phyloP scores from a whole-genome alignment of 2,113 vertebrate genomes.

The Corythaixoides concolor region DNA sequence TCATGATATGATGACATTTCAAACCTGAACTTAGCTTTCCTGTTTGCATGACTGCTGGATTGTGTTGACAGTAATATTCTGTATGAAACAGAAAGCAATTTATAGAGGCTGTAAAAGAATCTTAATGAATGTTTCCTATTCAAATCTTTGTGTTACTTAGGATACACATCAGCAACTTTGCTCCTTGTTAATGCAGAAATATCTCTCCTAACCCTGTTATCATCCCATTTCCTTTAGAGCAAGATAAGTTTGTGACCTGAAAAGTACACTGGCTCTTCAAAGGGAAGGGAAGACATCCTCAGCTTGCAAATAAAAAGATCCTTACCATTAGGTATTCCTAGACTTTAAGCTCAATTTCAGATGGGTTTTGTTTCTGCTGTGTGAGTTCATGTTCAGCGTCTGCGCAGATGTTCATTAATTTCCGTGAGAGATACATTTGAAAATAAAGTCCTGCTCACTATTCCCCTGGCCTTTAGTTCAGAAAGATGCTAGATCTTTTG shows the following conservation, averaged over 20 bases:
- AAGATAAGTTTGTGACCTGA: background rate
- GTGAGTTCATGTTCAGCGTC: background rate
- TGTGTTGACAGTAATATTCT: background rate
- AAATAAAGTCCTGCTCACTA: background rate
- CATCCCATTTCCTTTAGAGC: background rate
- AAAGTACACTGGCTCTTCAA: background rate
- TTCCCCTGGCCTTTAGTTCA: slow-evolving; percentile 31
- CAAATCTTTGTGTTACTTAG: background rate
- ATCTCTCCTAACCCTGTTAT: background rate
- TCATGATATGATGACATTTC: background rate
- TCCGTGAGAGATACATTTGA: background rate
- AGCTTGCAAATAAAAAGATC: background rate
- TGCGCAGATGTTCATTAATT: slow-evolving; percentile 40
- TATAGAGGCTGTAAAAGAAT: background rate
- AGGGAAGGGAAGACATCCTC: background rate
- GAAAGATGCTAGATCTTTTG: background rate
- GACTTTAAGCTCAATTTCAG: background rate
- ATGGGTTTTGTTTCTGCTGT: background rate
- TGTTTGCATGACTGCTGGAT: background rate
- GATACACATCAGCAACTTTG: background rate
- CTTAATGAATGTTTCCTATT: background rate
- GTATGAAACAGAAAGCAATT: background rate
- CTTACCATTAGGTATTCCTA: background rate
- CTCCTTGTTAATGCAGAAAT: background rate
- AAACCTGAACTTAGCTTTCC: background rate